phyloP scores from a whole-genome alignment of 2,113 vertebrate species.

The Erythrocercus mccallii region DNA sequence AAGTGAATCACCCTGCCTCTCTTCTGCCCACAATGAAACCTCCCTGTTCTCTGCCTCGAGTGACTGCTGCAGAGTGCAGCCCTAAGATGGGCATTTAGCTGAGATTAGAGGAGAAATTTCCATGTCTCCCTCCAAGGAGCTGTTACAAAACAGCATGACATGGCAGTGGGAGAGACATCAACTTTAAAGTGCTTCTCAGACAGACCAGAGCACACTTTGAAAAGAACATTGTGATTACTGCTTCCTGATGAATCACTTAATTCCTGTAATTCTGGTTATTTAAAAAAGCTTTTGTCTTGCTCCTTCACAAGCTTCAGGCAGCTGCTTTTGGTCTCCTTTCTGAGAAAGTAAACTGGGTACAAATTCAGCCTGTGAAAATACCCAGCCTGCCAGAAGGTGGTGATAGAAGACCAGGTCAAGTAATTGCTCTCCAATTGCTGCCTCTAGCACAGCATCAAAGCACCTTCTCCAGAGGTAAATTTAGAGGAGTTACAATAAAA shows the following conservation, averaged over 20 bases:
- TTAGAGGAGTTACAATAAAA: background rate
- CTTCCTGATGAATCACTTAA: background rate
- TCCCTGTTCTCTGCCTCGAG: background rate
- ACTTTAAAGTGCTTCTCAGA: background rate
- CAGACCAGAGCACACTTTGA: background rate
- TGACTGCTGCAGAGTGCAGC: background rate
- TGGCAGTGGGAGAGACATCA: background rate
- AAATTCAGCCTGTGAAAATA: background rate
- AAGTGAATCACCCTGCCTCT: background rate
- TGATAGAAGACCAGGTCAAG: background rate
- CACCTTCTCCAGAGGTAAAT: background rate
- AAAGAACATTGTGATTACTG: background rate
- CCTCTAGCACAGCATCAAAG: background rate
- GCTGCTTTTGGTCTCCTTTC: background rate
- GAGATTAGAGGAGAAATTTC: background rate
- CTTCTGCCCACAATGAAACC: background rate
- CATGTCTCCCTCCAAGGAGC: background rate
- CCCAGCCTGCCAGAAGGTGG: constrained; percentile 1
- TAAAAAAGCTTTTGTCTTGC: background rate
- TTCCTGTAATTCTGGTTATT: background rate
- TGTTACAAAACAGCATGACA: background rate
- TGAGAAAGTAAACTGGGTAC: background rate
- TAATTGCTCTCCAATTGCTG: background rate
- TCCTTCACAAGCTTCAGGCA: background rate
- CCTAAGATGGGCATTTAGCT: background rate